Conservation (phyloP, 2,888 invertebrate genomes). For the Tenthredo notha region DNA sequence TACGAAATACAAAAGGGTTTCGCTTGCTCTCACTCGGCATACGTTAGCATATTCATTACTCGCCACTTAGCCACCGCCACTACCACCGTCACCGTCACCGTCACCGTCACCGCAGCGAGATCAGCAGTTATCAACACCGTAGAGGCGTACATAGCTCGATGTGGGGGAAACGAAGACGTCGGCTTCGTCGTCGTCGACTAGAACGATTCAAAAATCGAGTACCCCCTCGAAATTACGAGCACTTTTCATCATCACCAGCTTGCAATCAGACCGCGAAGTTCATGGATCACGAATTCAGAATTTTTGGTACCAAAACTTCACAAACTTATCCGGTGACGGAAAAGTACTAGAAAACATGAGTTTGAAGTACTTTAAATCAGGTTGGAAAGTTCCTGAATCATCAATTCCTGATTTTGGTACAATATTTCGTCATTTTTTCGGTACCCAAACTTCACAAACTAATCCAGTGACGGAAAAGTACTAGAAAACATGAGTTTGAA, state of each 20-base stretch:
- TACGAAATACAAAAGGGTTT: slow-evolving; percentile 70
- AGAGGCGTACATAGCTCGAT: background rate
- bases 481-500: background rate
- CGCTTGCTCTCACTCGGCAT: slow-evolving; percentile 70
- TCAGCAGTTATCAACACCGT: slow-evolving; percentile 44
- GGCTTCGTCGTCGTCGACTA: slow-evolving; percentile 1
- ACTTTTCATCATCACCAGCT: background rate
- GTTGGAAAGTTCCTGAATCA: too few species aligned
- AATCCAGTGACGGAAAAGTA: background rate
- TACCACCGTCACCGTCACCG: background rate
- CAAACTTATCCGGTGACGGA: background rate
- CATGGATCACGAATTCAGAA: background rate
- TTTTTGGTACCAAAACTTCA: background rate
- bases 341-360: background rate
- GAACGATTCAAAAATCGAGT: slow-evolving; percentile 30
- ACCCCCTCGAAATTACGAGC: slow-evolving; percentile 17
- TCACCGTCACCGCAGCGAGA: slow-evolving; percentile 34
- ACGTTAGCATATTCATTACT: slow-evolving; percentile 77
- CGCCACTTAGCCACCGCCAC: slow-evolving; percentile 65
- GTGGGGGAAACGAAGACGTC: slow-evolving; percentile 25
- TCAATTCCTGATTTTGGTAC: background rate
- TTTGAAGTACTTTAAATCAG: too few species aligned
- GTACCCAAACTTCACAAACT: background rate
- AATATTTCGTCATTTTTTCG: background rate
- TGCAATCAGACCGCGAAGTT: background rate